These are phyloP conservation scores for Serranochromis macrocephalus DNA, from an alignment of 2,113 vertebrate genomes.

Conservation along the genomic window DNA sequence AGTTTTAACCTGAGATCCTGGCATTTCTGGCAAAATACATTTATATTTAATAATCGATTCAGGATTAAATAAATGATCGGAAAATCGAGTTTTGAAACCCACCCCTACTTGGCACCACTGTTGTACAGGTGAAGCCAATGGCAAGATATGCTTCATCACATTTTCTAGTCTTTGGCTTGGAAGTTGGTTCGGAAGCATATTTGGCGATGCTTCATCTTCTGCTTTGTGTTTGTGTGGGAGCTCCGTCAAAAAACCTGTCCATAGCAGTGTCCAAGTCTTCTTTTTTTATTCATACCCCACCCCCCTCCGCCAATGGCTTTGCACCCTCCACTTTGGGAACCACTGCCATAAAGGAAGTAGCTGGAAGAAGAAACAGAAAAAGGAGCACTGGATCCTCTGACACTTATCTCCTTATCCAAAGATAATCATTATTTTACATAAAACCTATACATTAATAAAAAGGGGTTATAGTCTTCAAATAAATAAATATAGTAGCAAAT, in stretches of 20 bases:
- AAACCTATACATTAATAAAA: neutral
- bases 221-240: neutral
- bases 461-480: neutral
- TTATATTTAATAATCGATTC: fast-evolving
- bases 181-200: neutral
- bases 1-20: neutral
- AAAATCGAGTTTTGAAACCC: neutral
- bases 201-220: neutral
- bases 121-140: neutral
- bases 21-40: neutral
- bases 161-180: fast-evolving
- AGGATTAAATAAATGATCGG: neutral
- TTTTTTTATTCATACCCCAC: neutral
- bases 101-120: neutral
- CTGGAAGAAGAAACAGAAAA: neutral
- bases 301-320: neutral
- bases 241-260: neutral
- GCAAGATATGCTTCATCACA: neutral
- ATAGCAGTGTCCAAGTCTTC: fast-evolving
- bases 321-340: neutral
- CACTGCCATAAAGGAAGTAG: neutral
- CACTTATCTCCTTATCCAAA: neutral
- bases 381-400: neutral
- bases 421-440: neutral
- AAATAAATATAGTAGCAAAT: neutral